A percentile compares a stretch with the other conserved stretches of the same genome.
Evolutionary conservation across 2,797 vertebrate species (phyloP).

Genomic region (Stomatorhinus walkeri): DNA sequence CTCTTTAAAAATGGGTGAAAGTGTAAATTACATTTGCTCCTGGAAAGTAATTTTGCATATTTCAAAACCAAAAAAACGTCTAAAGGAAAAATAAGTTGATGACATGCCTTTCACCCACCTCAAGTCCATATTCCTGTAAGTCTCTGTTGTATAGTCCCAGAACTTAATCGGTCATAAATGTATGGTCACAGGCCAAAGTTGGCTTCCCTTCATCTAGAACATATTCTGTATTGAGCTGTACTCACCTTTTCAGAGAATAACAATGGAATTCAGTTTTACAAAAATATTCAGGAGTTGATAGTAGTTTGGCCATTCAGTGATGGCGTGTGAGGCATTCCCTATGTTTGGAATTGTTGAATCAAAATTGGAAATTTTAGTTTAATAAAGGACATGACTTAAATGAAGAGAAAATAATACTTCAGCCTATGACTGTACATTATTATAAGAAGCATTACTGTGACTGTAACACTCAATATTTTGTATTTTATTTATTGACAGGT

Average conservation of each 20-base stretch:
- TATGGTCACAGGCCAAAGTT: slow-evolving; percentile 44
- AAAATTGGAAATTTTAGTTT: slow-evolving; percentile 30
- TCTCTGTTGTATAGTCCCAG: slow-evolving; percentile 4
- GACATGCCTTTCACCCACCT: slow-evolving; percentile 6
- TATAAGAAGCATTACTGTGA: slow-evolving; percentile 42
- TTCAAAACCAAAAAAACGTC: background rate
- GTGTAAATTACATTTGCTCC: background rate
- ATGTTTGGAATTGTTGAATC: background rate
- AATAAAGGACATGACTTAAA: slow-evolving; percentile 34
- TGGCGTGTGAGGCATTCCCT: background rate
- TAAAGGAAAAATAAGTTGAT: background rate
- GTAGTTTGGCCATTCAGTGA: background rate
- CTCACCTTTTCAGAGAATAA: slow-evolving; percentile 11
- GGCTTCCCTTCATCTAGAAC: slow-evolving; percentile 26
- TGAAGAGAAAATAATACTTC: slow-evolving; percentile 41
- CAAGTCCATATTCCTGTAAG: slow-evolving; percentile 17
- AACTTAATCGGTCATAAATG: slow-evolving; percentile 28
- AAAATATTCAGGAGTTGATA: background rate
- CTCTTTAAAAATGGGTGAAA: background rate
- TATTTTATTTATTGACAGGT: slow-evolving; percentile 41
- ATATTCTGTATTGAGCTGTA: slow-evolving; percentile 32
- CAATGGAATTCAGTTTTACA: background rate
- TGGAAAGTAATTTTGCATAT: background rate
- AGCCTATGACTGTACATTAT: slow-evolving; percentile 49
- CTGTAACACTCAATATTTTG: slow-evolving; percentile 36